Conservation (phyloP, 2,113 vertebrate genomes). For the Mormyrus iriodes region DNA sequence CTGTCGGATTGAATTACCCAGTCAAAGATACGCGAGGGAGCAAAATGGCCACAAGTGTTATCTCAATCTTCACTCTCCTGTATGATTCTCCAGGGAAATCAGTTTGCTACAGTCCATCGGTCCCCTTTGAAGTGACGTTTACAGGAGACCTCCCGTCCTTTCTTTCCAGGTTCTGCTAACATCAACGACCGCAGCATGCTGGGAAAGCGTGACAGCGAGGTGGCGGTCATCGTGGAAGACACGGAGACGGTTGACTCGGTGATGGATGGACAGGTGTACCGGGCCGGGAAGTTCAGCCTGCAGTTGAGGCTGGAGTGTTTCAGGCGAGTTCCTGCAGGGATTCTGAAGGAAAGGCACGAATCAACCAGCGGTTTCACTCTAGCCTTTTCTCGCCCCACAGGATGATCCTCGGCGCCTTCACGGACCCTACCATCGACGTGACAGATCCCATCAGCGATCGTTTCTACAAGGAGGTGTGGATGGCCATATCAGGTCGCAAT, state of each 20-base stretch:
- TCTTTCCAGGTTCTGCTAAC: slow-evolving; percentile 82
- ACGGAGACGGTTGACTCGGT: slow-evolving; percentile 64
- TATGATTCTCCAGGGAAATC: not conserved
- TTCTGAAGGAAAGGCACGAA: not conserved
- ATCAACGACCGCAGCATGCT: slow-evolving; percentile 98
- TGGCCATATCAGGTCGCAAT: slow-evolving; percentile 83
- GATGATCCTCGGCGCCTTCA: slow-evolving; percentile 77
- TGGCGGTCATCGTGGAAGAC: slow-evolving; percentile 86
- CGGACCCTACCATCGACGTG: slow-evolving; percentile 67
- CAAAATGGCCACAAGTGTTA: not conserved
- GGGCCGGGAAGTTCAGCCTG: slow-evolving; percentile 74
- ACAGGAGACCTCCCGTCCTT: not conserved
- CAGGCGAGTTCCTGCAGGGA: slow-evolving; percentile 59
- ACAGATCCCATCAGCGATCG: slow-evolving; percentile 85
- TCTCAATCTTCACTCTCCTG: not conserved
- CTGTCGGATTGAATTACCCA: slow-evolving; percentile 14
- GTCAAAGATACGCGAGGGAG: not conserved
- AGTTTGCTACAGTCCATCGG: not conserved
- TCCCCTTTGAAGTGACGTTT: not conserved
- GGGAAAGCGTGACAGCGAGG: slow-evolving; percentile 93
- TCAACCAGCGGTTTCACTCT: not conserved
- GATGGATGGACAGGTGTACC: slow-evolving; percentile 79
- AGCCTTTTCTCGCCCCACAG: slow-evolving; percentile 49
- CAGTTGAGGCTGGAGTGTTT: slow-evolving; percentile 88
- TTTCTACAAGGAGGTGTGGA: slow-evolving; percentile 97